phyloP scores from a whole-genome alignment of 2,113 vertebrate genomes.

The Elephantulus edwardii region DNA sequence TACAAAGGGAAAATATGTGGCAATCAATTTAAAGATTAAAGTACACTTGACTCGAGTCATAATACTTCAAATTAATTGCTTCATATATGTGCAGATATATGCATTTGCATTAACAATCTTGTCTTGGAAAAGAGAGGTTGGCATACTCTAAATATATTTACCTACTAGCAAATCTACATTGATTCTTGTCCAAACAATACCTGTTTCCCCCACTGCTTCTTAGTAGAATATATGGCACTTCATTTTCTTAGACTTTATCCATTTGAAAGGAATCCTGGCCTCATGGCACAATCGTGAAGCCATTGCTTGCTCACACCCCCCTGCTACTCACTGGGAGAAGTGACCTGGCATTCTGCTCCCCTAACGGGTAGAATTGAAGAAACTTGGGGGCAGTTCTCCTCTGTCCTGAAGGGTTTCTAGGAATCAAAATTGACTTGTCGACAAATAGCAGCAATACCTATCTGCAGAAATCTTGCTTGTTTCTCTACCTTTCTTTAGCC shows the following conservation, averaged over 20 bases:
- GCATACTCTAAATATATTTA: background rate
- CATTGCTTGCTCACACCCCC: background rate
- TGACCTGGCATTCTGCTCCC: background rate
- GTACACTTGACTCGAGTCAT: too few species aligned
- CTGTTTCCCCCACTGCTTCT: background rate
- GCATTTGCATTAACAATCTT: background rate
- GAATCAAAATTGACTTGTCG: background rate
- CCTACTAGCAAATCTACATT: background rate
- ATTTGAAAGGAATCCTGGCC: background rate
- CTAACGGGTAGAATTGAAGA: background rate
- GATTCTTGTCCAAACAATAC: background rate
- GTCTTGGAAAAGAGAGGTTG: background rate
- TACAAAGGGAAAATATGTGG: too few species aligned
- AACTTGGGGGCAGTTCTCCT: background rate
- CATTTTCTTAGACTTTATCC: background rate
- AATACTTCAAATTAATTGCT: too few species aligned
- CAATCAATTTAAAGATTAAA: too few species aligned
- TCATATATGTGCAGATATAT: too few species aligned
- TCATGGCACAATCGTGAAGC: background rate
- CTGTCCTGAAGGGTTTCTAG: background rate
- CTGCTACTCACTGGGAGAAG: background rate
- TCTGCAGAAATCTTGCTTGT: background rate
- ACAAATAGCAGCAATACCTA: background rate
- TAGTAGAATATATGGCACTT: background rate
- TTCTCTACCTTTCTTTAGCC: background rate